Evolutionary conservation across 2,797 vertebrate species (phyloP), one percentile per base, ranked within the genome.

Genomic region (Acipenser transmontanus): DNA sequence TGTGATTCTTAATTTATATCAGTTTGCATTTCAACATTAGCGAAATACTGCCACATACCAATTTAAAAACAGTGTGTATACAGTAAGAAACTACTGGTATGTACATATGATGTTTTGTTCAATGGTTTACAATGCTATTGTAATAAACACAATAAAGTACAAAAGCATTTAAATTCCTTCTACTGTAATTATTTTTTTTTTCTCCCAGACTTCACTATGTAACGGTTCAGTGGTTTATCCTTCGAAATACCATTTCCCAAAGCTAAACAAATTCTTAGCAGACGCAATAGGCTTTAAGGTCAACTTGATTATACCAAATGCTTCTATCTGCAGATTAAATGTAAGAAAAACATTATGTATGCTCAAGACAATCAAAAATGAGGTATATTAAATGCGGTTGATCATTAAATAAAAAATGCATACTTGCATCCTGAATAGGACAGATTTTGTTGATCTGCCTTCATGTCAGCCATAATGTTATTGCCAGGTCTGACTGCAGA

Each of bases 1-100:
- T 71, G 69, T 71, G 68, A 72, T 67, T 70, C 64, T 66, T 73
- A 72, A 72, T 71, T 65, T 62, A 71, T 48, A 56, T 59, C 59
- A 71, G 50, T 61, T 68, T 68, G 63, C 59, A 68, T 61, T 61
- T 62, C 59, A 68, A 56, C 64, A 64, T 67, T 67, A 17, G 8
- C 60, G 20, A 61, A 61, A 61, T 61, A 47, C 7, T 61, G 60
- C 47, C 17, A 20, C 60, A 14, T 34, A 34, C 17, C 47, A 61
- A 61, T 34, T 20, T 61, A 61, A 54, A 54, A 4, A 54, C 52
- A 54, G 52, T n/a, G 8, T 12, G 8, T 54, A 54, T 54, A 54
- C 8, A 54, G 12, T 54, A 54, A 34, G 20, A 34, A 34, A 34
- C 34, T 34, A 34, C 34, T 1, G 34, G 34, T 4, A 34, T 34